Evolutionary conservation across 2,888 invertebrate genomes (phyloP).

Genomic region (Protonemura montana): DNA sequence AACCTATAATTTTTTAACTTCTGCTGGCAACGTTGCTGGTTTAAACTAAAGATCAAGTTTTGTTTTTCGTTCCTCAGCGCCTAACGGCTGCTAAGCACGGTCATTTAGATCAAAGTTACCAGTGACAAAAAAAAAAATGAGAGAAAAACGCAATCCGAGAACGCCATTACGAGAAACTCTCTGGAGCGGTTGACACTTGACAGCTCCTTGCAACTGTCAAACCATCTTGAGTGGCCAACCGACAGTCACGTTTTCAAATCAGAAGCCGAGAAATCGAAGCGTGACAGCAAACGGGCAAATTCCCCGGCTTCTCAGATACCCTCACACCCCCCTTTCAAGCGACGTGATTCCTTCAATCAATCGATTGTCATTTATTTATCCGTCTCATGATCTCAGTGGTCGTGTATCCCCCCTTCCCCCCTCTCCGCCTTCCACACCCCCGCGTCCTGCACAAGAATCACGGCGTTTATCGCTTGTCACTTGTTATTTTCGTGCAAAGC

Average conservation of each 20-base stretch:
- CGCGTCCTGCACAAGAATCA: not conserved
- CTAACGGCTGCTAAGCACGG: no score
- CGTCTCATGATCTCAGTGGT: not conserved
- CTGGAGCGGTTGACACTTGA: constrained; percentile 23
- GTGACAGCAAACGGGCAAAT: no score
- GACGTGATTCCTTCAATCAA: constrained; percentile 3
- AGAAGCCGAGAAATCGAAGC: no score
- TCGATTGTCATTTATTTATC: not conserved
- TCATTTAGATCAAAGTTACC: not conserved
- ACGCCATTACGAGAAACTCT: constrained; percentile 39
- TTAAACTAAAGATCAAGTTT: no score
- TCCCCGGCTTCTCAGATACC: not conserved
- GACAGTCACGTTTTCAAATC: no score
- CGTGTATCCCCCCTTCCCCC: not conserved
- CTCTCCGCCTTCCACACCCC: not conserved
- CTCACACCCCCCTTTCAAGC: constrained; percentile 14
- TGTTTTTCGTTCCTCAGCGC: no score
- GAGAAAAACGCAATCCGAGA: not conserved
- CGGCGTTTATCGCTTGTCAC: constrained; percentile 8
- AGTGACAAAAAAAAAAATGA: not conserved
- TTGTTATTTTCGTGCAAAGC: constrained; percentile 7
- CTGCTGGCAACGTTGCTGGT: no score
- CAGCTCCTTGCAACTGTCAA: no score
- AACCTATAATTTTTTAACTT: no score
- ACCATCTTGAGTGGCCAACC: no score